Conservation (phyloP, 2,113 vertebrate species). For the Nettapus auritus region DNA sequence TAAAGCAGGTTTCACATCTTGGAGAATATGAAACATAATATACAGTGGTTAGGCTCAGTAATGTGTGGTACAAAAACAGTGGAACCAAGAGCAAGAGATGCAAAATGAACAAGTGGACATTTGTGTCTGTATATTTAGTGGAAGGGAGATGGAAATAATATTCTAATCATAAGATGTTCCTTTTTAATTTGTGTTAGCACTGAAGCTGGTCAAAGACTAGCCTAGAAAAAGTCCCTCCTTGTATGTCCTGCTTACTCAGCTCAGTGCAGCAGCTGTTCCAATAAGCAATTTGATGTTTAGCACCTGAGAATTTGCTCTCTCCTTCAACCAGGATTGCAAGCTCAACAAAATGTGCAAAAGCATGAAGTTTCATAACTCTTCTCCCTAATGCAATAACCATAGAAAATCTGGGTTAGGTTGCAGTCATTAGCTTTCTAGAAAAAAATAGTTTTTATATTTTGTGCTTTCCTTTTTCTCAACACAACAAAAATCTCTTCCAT, state of each 20-base stretch:
- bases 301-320: slow-evolving; percentile 76
- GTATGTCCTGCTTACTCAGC: slow-evolving; percentile 76
- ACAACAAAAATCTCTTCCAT: background rate
- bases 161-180: background rate
- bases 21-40: background rate
- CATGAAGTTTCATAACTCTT: slow-evolving; percentile 67
- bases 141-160: background rate
- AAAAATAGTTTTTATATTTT: slow-evolving; percentile 49
- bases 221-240: slow-evolving; percentile 34
- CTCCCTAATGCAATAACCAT: slow-evolving; percentile 31
- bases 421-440: slow-evolving; percentile 55
- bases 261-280: slow-evolving; percentile 75
- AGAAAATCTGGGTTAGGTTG: slow-evolving; percentile 58
- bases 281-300: slow-evolving; percentile 75
- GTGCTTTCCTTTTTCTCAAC: background rate
- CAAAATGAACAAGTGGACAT: background rate
- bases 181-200: background rate
- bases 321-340: slow-evolving; percentile 75
- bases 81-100: background rate
- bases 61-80: background rate
- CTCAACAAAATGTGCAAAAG: slow-evolving; percentile 75
- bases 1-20: background rate
- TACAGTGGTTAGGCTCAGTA: background rate
- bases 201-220: slow-evolving; percentile 18
- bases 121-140: background rate